Conservation (phyloP, 2,888 invertebrate genomes). For the Apodemia hepburni region DNA sequence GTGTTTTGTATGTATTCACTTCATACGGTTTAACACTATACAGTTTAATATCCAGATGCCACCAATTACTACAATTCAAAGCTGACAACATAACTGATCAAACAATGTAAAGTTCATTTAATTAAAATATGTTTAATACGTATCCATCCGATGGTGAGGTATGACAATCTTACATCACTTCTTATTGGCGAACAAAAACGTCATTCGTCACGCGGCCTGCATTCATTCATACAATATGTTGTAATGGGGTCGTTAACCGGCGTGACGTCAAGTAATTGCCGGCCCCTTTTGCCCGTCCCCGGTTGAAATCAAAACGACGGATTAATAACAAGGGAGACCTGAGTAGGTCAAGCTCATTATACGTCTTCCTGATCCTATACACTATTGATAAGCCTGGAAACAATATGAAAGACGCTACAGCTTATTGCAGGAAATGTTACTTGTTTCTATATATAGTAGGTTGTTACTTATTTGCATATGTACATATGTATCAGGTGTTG, state of each 20-base stretch:
- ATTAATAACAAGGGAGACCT: conserved; percentile 76
- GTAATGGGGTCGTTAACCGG: conserved; percentile 78
- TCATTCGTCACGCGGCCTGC: conserved; percentile 71
- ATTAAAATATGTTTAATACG: conserved; percentile 23
- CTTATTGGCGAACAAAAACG: conserved; percentile 59
- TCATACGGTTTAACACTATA: too few species aligned
- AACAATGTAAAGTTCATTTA: conserved; percentile 5
- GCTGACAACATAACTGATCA: too few species aligned
- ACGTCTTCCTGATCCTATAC: conserved; percentile 33
- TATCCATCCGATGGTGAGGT: conserved; percentile 23
- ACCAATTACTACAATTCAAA: too few species aligned
- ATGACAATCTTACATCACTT: conserved; percentile 45
- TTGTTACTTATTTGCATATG: not conserved
- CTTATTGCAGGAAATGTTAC: too few species aligned
- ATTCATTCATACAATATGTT: conserved; percentile 78
- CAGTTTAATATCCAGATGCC: too few species aligned
- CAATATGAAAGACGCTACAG: too few species aligned
- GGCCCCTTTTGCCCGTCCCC: conserved; percentile 69
- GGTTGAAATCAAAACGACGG: conserved; percentile 75
- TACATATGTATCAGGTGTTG: too few species aligned
- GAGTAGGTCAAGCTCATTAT: conserved; percentile 77
- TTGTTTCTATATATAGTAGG: too few species aligned
- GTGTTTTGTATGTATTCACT: too few species aligned
- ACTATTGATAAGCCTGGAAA: not conserved
- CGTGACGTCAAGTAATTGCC: conserved; percentile 78